Conservation (phyloP, 2,888 invertebrate species). For the Acanthosepion pharaonis region DNA sequence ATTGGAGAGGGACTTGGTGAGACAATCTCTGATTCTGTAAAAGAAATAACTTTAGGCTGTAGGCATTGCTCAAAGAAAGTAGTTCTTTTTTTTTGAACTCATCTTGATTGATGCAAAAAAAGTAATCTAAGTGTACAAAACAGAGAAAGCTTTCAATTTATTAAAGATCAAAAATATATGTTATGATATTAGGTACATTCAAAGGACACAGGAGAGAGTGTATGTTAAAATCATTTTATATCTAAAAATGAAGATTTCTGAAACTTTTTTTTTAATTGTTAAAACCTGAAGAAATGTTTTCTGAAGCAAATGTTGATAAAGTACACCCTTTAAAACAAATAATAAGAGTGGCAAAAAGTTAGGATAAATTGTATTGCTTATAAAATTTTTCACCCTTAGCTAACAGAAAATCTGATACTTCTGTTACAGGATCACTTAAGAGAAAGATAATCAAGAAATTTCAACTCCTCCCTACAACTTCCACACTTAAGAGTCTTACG, state of each 20-base stretch:
- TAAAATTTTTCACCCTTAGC: no score
- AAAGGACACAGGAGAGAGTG: neutral
- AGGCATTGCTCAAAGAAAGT: neutral
- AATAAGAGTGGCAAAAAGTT: neutral
- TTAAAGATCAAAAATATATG: no score
- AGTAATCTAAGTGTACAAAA: no score
- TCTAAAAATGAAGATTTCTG: neutral
- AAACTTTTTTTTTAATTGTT: neutral
- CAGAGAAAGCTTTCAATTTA: no score
- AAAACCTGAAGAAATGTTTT: neutral
- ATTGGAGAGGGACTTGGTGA: conserved; percentile 59
- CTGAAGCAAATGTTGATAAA: neutral
- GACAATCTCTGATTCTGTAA: conserved; percentile 56
- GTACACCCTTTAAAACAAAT: neutral
- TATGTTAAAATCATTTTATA: neutral
- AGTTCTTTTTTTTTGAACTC: neutral
- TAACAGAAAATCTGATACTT: no score
- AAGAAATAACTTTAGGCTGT: neutral
- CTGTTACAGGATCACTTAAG: no score
- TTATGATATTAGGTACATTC: neutral
- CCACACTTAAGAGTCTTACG: no score
- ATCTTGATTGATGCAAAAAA: no score
- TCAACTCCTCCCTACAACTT: no score
- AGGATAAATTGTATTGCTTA: no score
- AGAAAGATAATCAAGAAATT: no score